phyloP scores from a whole-genome alignment of 2,888 invertebrate species.

The Anaspis maculata region DNA sequence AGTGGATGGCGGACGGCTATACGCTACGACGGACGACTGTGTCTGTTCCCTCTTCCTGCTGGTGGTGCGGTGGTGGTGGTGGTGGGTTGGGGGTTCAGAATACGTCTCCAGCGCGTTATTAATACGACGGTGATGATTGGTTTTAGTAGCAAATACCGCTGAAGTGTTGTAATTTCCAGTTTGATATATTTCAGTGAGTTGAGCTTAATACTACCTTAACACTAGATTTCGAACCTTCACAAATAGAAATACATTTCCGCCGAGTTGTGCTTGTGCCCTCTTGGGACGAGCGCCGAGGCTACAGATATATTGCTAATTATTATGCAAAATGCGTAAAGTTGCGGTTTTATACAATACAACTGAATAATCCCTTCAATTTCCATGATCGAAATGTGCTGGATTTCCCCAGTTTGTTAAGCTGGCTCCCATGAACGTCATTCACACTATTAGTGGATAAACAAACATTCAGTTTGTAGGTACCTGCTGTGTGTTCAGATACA shows the following conservation, averaged over 20 bases:
- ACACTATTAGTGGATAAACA: no score
- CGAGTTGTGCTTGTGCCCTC: constrained; percentile 23
- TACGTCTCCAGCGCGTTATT: no score
- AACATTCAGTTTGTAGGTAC: no score
- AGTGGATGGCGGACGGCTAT: no score
- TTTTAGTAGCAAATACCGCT: constrained; percentile 2
- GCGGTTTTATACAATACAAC: constrained; percentile 25
- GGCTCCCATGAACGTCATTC: no score
- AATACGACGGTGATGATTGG: constrained; percentile 9
- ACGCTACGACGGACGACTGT: no score
- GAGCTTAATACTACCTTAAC: constrained; percentile 22
- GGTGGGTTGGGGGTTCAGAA: no score
- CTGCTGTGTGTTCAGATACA: no score
- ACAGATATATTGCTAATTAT: constrained; percentile 29
- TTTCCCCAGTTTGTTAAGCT: constrained; percentile 7
- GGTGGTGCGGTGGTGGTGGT: no score
- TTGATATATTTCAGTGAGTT: constrained; percentile 6
- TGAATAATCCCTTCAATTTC: constrained; percentile 24
- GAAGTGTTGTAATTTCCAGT: constrained; percentile 9
- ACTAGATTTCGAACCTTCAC: constrained; percentile 19
- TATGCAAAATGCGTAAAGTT: constrained; percentile 30
- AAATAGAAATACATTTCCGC: constrained; percentile 25
- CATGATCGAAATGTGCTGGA: constrained; percentile 15
- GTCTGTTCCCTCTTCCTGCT: no score
- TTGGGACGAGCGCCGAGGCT: constrained; percentile 20